Base-by-base conservation (phyloP, 2,797 vertebrate genomes). In the Spatula versicolor region DNA sequence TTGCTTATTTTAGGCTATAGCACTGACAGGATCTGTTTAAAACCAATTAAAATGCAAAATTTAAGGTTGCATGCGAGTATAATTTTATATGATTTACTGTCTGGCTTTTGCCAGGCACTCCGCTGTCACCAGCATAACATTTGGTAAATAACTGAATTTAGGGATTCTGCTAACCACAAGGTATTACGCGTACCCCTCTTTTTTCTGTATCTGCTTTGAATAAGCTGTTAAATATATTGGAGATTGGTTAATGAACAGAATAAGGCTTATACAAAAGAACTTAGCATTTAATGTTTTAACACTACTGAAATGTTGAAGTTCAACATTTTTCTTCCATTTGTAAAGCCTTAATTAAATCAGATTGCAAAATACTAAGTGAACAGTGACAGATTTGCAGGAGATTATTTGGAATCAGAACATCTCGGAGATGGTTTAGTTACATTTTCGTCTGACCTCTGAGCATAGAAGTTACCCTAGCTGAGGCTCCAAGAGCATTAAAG, bases 11-110 rank as follows among this genome's bases (percentile, higher is more conserved):
- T 88, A 88, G 55, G 46, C 59, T 82, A 31, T 91, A 95, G 86
- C 41, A 72, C 35, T 94, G 80, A 52, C 67, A 83, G 67, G 48
- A 77, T 95, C 89, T 86, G 74, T 90, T 96, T 94, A 87, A 94
- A 96, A 84, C 95, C 95, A 95, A 95, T 95, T 97, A 96, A 97
- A 96, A 97, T 95, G 94, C 88, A 96, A 94, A 95, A 95, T 90
- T 86, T 94, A 90, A 94, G 59, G 52, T 91, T 94, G 23, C 83
- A 75, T 56, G 72, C 67, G 93, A 88, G 77, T 84, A 64, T 91
- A 93, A 92, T 96, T 96, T 96, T 83, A 17, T 35, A 75, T 94
- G 62, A 97, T 97, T 97, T 97, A 96, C 48, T 91, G n/a, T 69
- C 72, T 11, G 5, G 41, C 72, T 94, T 95, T 94, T 94, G 87